Evolutionary conservation across 2,113 vertebrate species (phyloP).

Genomic region (Neoarius graeffei): DNA sequence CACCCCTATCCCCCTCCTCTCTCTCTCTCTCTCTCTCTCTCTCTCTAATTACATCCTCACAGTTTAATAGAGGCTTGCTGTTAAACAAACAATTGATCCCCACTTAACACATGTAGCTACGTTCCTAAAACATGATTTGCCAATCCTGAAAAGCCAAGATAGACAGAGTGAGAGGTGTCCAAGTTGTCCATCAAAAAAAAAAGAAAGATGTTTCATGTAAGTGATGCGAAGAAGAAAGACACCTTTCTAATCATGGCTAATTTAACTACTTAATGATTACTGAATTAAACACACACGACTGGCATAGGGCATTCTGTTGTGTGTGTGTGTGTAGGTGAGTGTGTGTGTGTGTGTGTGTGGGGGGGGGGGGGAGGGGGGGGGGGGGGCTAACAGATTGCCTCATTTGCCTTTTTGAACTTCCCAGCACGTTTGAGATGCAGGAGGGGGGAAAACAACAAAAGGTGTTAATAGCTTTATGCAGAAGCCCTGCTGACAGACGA

Average conservation of each 20-base stretch:
- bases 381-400: conserved; percentile 78
- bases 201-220: conserved; percentile 27
- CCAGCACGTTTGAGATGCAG: conserved; percentile 79
- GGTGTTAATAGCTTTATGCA: conserved; percentile 95
- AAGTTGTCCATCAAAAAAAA: conserved; percentile 6
- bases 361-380: conserved; percentile 62
- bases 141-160: conserved; percentile 84
- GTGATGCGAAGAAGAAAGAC: conserved; percentile 61
- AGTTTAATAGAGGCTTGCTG: conserved; percentile 79
- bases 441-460: conserved; percentile 87
- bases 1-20: conserved; percentile 30
- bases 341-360: conserved; percentile 42
- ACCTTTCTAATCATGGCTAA: conserved; percentile 73
- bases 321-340: conserved; percentile 52
- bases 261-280: conserved; percentile 55
- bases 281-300: conserved; percentile 39
- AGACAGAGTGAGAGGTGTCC: conserved; percentile 22
- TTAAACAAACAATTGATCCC: conserved; percentile 83
- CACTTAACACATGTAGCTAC: conserved; percentile 78
- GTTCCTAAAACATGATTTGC: conserved; percentile 86
- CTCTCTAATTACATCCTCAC: conserved; percentile 81
- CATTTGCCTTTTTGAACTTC: conserved; percentile 84
- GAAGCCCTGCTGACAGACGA: conserved; percentile 89
- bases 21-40: conserved; percentile 58
- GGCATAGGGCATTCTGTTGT: conserved; percentile 38